phyloP scores from a whole-genome alignment of 2,888 invertebrate genomes.

The Amphimallon solstitiale region DNA sequence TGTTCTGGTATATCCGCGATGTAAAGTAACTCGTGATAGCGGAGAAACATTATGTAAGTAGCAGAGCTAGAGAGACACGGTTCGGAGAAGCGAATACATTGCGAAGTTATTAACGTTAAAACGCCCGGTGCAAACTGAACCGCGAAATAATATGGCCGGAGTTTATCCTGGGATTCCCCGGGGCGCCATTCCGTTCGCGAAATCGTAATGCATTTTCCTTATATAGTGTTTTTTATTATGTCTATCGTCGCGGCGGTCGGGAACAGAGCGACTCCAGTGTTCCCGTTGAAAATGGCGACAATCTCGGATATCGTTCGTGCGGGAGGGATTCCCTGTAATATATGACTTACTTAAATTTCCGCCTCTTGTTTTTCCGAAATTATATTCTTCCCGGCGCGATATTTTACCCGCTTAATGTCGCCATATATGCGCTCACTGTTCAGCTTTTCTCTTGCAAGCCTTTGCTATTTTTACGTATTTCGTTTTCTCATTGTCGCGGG shows the following conservation, averaged over 20 bases:
- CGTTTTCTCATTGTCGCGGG: too few species aligned
- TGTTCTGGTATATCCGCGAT: not conserved
- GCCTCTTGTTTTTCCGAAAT: constrained; percentile 39
- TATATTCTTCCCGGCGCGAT: constrained; percentile 35
- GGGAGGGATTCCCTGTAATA: constrained; percentile 54
- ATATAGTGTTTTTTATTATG: constrained; percentile 64
- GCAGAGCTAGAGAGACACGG: not conserved
- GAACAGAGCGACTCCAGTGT: constrained; percentile 50
- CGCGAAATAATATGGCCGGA: constrained; percentile 60
- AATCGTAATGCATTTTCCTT: constrained; percentile 66
- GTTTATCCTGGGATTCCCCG: constrained; percentile 57
- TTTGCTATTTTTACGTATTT: not conserved
- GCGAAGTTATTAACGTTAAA: constrained; percentile 48
- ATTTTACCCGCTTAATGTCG: constrained; percentile 36
- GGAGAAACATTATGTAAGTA: constrained; percentile 20
- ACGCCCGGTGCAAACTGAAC: constrained; percentile 51
- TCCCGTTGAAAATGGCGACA: constrained; percentile 58
- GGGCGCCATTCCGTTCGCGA: constrained; percentile 61
- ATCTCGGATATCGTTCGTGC: constrained; percentile 61
- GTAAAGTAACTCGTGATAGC: constrained; percentile 15
- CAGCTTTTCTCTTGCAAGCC: not conserved
- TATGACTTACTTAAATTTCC: constrained; percentile 45
- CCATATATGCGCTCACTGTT: constrained; percentile 14
- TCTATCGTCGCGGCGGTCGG: constrained; percentile 55
- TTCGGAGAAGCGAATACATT: constrained; percentile 13